These are phyloP conservation scores for Peucedramus taeniatus DNA, from an alignment of 2,113 vertebrate species.

Conservation along the genomic window DNA sequence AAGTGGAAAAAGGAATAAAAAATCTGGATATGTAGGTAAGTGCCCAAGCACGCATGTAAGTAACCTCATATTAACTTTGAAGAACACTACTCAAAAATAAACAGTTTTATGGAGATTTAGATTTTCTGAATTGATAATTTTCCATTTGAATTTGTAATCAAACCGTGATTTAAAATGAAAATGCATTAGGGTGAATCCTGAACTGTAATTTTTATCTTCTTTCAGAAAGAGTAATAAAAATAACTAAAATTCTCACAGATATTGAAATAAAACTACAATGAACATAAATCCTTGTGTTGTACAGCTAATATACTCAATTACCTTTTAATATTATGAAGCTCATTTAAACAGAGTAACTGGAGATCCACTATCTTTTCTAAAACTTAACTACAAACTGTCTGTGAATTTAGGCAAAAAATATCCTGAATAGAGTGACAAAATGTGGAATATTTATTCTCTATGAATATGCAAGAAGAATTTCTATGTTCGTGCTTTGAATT, in stretches of 20 bases:
- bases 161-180: not conserved
- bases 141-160: not conserved
- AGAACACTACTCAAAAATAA: not conserved
- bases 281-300: not conserved
- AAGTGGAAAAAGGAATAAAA: not conserved
- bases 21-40: not conserved
- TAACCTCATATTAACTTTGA: not conserved
- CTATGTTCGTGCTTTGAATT: not conserved
- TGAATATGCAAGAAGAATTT: not conserved
- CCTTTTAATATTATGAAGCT: not conserved
- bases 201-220: not conserved
- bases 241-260: not conserved
- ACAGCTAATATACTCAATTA: not conserved
- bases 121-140: not conserved
- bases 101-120: not conserved
- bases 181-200: not conserved
- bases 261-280: not conserved
- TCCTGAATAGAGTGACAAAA: not conserved
- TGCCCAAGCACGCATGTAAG: not conserved
- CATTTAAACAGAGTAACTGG: not conserved
- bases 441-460: not conserved
- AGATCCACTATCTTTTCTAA: not conserved
- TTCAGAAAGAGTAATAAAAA: not conserved
- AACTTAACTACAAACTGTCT: not conserved
- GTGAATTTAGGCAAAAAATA: slow-evolving; percentile 2